Conservation (phyloP, 2,888 invertebrate genomes). For the Vanessa cardui region DNA sequence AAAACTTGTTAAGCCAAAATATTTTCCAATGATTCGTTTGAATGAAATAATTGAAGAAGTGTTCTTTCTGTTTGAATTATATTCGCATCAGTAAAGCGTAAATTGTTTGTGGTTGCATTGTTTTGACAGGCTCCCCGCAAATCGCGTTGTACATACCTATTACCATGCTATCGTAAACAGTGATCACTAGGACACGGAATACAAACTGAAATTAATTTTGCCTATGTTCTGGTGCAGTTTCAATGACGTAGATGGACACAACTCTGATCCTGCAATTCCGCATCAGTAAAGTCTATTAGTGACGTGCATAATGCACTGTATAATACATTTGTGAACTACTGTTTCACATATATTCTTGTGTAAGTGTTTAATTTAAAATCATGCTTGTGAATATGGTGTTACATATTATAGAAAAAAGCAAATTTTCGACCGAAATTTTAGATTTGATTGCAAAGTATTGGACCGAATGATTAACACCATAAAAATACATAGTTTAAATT, state of each 20-base stretch:
- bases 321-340: not conserved
- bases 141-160: slow-evolving; percentile 36
- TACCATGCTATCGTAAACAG: slow-evolving; percentile 31
- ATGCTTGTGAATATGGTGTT: too few species aligned
- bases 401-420: too few species aligned
- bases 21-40: too few species aligned
- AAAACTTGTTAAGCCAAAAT: too few species aligned
- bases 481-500: too few species aligned
- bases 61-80: slow-evolving; percentile 22
- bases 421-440: too few species aligned
- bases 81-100: slow-evolving; percentile 20
- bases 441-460: too few species aligned
- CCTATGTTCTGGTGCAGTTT: slow-evolving; percentile 18
- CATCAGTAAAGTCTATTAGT: not conserved
- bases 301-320: not conserved
- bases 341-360: not conserved
- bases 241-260: slow-evolving; percentile 25
- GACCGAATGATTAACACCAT: too few species aligned
- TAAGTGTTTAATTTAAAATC: too few species aligned
- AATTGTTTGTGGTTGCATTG: slow-evolving; percentile 41
- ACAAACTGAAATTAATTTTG: slow-evolving; percentile 27
- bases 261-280: slow-evolving; percentile 9
- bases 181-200: slow-evolving; percentile 16
- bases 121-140: slow-evolving; percentile 41
- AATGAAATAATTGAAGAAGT: not conserved